Evolutionary conservation across 2,113 vertebrate species (phyloP), one percentile per base, ranked within the genome.

Genomic region (Crotalus tigris): DNA sequence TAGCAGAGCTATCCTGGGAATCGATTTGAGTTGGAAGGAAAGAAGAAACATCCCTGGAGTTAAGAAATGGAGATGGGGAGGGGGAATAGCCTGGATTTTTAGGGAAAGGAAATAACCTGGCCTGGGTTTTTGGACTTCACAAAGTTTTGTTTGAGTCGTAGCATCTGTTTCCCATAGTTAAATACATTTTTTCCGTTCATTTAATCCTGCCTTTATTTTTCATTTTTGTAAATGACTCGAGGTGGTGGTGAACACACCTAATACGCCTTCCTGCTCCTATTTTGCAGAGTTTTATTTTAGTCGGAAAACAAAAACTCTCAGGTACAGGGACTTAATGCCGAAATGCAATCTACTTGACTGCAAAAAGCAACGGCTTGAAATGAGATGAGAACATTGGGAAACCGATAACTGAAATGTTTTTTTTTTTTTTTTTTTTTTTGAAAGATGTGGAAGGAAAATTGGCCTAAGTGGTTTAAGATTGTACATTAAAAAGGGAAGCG

Each of bases 1-100:
- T 93, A 95, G 75, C n/a, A 92, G 96, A 94, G 93, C 89, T 69
- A 95, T 97, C 96, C 91, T 59, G 85, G 93, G 94, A 95, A 93
- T 94, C 93, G 93, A 49, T 92, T 95, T 95, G n/a, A 57, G 91
- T 92, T 91, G 90, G 94, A 87, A 93, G 89, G 75, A 91, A 95
- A 92, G n/a, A 12, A 39, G 88, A 93, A 94, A 88, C 24, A 44
- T 0, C 87, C 58, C 69, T 90, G 90, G 91, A 93, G 55, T 64
- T 46, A 75, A 87, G 53, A 54, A 93, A 92, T 2, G 17, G 11
- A 92, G n/a, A 19, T 6, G 64, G 61, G 24, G 39, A 8, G 23
- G 33, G 85, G 11, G 44, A 39, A 3, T 49, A n/a, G 19, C 33
- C 54, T 33, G 15, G 17, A 29, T 24, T 10, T 61, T 53, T 26